Evolutionary conservation across 2,797 vertebrate genomes (phyloP), one percentile per base, ranked within the genome.

Genomic region (Galago senegalensis): DNA sequence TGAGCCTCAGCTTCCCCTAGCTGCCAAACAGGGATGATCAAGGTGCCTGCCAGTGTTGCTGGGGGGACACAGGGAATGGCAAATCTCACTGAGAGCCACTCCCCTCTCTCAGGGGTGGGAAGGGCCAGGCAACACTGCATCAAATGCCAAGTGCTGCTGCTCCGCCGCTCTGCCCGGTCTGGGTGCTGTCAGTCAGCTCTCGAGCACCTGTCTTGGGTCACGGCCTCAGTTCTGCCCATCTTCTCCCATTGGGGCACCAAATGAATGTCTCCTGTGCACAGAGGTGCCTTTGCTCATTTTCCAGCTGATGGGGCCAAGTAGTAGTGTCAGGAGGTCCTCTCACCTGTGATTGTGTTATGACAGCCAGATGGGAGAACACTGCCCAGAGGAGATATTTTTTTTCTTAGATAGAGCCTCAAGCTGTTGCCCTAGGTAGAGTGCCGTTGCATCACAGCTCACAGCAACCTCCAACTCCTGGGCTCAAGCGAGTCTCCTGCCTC

Each of bases 181-280:
- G 29, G 65, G 37, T 0, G 13, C 85, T 40, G 4, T n/a, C 56
- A 2, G 0, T n/a, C n/a, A 61, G 46, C 40, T 63, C n/a, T 20
- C 0, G 0, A n/a, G 16, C 8, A 3, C 20, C 84, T 0, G 0
- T 2, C 3, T 11, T 10, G 49, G 53, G 77, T 40, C 12, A 0
- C 0, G 7, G 65, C 60, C 76, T 34, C 89, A 1, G 69, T 3
- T n/a, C 81, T 58, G n/a, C n/a, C 1, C 0, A 0, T 56, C 76
- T 80, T 58, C 40, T 43, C 40, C 40, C 40, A 43, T 43, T 4
- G 6, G 6, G 20, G 17, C 13, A 49, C 89, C 53, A 3, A 46
- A 21, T 2, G 80, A 16, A 18, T 13, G 61, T 91, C 34, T 84
- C 65, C 0, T 2, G 20, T 17, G 1, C 2, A 0, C 5, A 77